Conservation (phyloP, 2,888 invertebrate genomes). For the Drosophila neoperkinsi region DNA sequence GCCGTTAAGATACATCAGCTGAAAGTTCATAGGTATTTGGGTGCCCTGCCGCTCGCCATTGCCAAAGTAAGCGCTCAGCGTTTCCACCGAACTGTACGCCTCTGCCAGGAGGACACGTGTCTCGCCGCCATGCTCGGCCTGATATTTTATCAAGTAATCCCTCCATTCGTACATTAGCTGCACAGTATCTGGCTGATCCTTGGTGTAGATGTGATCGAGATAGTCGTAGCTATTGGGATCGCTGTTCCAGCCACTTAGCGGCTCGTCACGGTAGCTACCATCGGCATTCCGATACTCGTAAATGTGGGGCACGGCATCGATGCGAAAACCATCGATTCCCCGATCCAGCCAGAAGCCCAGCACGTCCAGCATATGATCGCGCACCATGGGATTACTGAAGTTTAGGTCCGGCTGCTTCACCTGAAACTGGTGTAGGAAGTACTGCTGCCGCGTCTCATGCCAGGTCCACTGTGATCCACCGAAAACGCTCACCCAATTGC, state of each 20-base stretch:
- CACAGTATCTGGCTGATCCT: constrained; percentile 87
- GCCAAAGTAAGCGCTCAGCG: constrained; percentile 87
- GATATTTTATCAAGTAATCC: constrained; percentile 86
- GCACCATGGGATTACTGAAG: constrained; percentile 89
- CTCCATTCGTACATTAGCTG: constrained; percentile 87
- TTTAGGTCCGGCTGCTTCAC: constrained; percentile 92
- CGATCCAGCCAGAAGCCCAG: constrained; percentile 90
- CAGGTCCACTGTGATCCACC: constrained; percentile 90
- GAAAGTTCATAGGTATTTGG: constrained; percentile 89
- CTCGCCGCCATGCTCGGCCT: constrained; percentile 74
- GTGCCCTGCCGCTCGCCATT: constrained; percentile 85
- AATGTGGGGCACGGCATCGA: constrained; percentile 88
- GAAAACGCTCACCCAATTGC: constrained; percentile 86
- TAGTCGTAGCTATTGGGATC: constrained; percentile 87
- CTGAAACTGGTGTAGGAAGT: constrained; percentile 89
- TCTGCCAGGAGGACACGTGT: constrained; percentile 87
- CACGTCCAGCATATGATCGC: constrained; percentile 88
- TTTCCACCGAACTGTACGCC: constrained; percentile 86
- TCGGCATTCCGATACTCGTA: constrained; percentile 84
- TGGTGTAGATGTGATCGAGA: constrained; percentile 88
- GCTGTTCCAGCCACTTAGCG: constrained; percentile 85
- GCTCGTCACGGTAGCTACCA: constrained; percentile 85
- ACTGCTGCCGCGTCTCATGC: constrained; percentile 88
- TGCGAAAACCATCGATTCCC: constrained; percentile 91
- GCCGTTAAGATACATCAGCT: constrained; percentile 86